Evolutionary conservation across 2,113 vertebrate genomes (phyloP), one percentile per base, ranked within the genome.

Genomic region (Camelus bactrianus): DNA sequence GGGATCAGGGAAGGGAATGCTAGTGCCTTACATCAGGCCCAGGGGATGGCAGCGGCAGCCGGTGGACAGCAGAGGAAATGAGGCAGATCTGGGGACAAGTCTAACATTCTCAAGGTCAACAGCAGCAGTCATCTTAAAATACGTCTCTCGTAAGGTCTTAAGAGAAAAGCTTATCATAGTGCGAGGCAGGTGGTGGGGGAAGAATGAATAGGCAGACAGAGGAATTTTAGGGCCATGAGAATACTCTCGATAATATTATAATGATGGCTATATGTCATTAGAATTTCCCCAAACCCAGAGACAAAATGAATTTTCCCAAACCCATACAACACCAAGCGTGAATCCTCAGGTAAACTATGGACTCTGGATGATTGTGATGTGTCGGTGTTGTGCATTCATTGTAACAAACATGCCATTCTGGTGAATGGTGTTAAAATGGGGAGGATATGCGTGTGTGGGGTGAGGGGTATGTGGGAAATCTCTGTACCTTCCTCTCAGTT

Each of bases 171-270:
- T 24, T n/a, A 46, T 28, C 17, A 30, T 22, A 15, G 9, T 72
- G 38, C 30, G 42, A 32, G 28, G n/a, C 6, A 0, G 26, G 9
- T 0, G 2, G 22, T 15, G 28, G 24, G 3, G 5, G 26, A 60
- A 16, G 38, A 48, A n/a, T 62, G 56, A 81, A 13, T 81, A 62
- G 22, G 2, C 6, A 52, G n/a, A 62, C 20, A 17, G 3, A 64
- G 11, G 32, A 69, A 91, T 70, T 84, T 85, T 52, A 91, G 52
- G 32, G 76, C 32, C 48, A 19, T 58, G 28, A 76, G 82, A 89
- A 83, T 58, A 48, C 6, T 67, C 69, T 35, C 5, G 48, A 32
- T 52, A n/a, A 15, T 52, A 52, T 60, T 28, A 32, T 64, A 56
- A 26, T 62, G 70, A 83, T 76, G 60, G 3, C 1, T 56, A 2